Evolutionary conservation across 2,888 invertebrate genomes (phyloP).

Genomic region (Byasa hedistus): DNA sequence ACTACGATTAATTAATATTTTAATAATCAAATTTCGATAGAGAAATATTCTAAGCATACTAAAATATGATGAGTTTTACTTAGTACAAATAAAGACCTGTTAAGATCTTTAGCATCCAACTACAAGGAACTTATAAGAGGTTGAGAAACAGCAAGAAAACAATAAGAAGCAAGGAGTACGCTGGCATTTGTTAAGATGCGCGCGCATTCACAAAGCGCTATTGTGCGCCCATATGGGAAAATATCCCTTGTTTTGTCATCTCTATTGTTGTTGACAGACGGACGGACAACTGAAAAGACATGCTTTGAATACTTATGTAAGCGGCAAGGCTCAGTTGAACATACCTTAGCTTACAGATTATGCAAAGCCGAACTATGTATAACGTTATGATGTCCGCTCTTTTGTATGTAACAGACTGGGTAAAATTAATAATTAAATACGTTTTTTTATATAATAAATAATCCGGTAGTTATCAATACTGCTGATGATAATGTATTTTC

Average conservation of each 20-base stretch:
- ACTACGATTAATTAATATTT: background rate
- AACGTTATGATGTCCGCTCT: conserved; percentile 42
- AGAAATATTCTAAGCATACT: background rate
- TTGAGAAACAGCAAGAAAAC: conserved; percentile 52
- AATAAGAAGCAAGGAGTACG: conserved; percentile 51
- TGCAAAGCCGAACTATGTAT: conserved; percentile 41
- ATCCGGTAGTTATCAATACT: background rate
- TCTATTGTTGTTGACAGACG: conserved; percentile 71
- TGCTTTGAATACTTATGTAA: conserved; percentile 71
- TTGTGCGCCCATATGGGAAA: conserved; percentile 76
- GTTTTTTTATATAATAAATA: background rate
- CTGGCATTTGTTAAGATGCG: conserved; percentile 53
- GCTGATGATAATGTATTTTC: too few species aligned
- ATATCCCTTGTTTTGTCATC: conserved; percentile 76
- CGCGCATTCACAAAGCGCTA: conserved; percentile 58
- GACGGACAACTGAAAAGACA: conserved; percentile 77
- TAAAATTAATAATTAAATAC: background rate
- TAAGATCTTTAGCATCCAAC: conserved; percentile 20
- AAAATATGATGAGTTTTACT: background rate
- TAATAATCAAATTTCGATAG: background rate
- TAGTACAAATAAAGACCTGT: background rate
- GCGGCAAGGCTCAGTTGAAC: conserved; percentile 50
- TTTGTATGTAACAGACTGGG: conserved; percentile 28
- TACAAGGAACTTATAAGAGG: conserved; percentile 38
- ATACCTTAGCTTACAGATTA: conserved; percentile 44